A percentile compares a stretch with the other conserved stretches of the same genome.
phyloP scores from a whole-genome alignment of 2,113 vertebrate genomes.

The Pteruthius melanotis region DNA sequence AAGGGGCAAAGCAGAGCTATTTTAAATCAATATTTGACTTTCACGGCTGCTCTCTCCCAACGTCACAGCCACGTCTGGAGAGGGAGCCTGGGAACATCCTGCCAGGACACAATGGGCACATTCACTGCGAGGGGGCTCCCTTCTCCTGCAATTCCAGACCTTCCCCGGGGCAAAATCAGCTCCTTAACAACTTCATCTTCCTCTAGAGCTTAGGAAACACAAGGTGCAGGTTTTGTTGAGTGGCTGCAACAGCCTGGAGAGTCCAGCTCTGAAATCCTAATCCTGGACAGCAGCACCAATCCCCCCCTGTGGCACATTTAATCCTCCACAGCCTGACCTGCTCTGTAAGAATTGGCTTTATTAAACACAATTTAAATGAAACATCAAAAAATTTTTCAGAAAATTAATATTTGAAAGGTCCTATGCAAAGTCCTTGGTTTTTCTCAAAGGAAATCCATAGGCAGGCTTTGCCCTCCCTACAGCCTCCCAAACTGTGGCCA shows the following conservation, averaged over 20 bases:
- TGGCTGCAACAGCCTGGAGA: neutral
- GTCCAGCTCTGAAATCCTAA: neutral
- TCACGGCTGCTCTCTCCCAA: neutral
- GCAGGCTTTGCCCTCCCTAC: neutral
- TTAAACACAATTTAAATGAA: neutral
- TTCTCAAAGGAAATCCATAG: neutral
- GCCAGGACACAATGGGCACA: neutral
- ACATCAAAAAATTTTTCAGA: neutral
- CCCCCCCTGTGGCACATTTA: neutral
- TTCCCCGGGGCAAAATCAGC: neutral
- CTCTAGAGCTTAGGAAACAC: fast-evolving
- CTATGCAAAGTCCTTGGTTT: neutral
- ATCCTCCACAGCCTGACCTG: neutral
- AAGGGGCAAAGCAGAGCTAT: neutral
- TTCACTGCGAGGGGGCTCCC: neutral
- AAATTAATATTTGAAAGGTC: no score
- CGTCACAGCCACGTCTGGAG: neutral
- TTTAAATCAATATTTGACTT: neutral
- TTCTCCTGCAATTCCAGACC: neutral
- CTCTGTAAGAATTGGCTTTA: neutral
- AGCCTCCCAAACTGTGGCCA: neutral
- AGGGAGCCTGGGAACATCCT: neutral
- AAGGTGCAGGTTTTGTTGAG: neutral
- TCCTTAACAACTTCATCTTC: neutral
- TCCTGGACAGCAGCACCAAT: neutral